Base-by-base conservation (phyloP, 2,888 invertebrate species). In the Pyrocoelia pectoralis region DNA sequence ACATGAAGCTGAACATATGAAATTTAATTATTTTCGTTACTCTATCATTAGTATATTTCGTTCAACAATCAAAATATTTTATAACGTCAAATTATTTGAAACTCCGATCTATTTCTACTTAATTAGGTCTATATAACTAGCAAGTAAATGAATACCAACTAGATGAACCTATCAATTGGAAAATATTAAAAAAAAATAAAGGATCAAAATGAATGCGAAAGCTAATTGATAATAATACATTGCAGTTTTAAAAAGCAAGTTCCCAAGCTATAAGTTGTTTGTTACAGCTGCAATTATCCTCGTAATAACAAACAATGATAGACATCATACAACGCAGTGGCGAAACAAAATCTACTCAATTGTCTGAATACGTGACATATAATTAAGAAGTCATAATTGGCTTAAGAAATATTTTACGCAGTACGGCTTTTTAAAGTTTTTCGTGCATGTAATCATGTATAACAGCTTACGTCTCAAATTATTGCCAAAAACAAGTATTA, bases 141-240 rank as follows among this genome's bases (percentile, higher is more conserved):
- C 50, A 19, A 49, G 12, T 49, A 17, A n/a, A 19, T 12, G 49
- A 29, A 24, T 19, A 50, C 50, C 18, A 10, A 13, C 9, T 29
- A 29, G 28, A 50, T 28, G 14, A 53, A 13, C 43, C 54, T 53
- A 33, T 59, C 53, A 58, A 57, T 63, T 63, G 18, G 57, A 53
- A 54, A 48, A 59, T 59, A 46, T 53, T 51, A 54, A 48, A 65
- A 64, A 64, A 52, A 55, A 49, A 62, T 59, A 64, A 53, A 57
- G 66, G 65, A 63, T 56, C 58, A 62, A 64, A 65, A 56, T 61
- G 68, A 63, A 68, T 67, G 69, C 64, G 61, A 65, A 63, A 66
- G 63, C 60, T 70, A 72, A 70, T 71, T 70, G 70, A 65, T 73
- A 73, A 72, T 73, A 72, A 72, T 66, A 72, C 56, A 69, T 71